These are phyloP conservation scores for Diceros bicornis DNA, from an alignment of 2,797 vertebrate genomes.

Conservation along the genomic window DNA sequence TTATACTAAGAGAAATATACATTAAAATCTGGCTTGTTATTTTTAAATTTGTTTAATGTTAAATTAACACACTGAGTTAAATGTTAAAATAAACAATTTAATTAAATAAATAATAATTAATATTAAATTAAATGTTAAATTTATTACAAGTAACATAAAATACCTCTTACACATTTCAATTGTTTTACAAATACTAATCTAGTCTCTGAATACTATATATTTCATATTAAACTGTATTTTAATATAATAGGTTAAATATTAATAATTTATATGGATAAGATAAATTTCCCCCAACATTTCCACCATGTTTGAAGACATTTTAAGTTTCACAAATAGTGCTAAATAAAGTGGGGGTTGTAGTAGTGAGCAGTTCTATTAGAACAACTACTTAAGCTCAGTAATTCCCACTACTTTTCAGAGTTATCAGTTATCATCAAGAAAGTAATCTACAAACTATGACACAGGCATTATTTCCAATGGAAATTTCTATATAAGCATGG, in stretches of 20 bases:
- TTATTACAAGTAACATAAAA: slow-evolving; percentile 47
- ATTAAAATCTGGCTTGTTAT: too few species aligned
- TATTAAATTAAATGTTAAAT: slow-evolving; percentile 36
- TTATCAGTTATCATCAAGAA: not conserved
- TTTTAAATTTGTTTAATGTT: slow-evolving; percentile 52
- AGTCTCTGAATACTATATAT: not conserved
- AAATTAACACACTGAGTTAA: slow-evolving; percentile 26
- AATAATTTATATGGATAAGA: slow-evolving; percentile 42
- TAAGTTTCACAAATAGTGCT: slow-evolving; percentile 23
- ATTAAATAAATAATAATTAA: not conserved
- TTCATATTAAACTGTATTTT: slow-evolving; percentile 59
- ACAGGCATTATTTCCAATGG: not conserved
- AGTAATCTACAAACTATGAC: not conserved
- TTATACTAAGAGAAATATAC: too few species aligned
- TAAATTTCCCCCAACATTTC: not conserved
- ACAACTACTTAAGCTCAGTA: not conserved
- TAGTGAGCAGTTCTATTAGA: not conserved
- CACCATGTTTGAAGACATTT: slow-evolving; percentile 20
- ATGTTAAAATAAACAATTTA: slow-evolving; percentile 48
- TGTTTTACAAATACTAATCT: slow-evolving; percentile 53
- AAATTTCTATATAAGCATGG: not conserved
- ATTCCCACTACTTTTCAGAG: not conserved
- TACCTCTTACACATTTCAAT: not conserved
- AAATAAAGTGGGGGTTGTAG: not conserved
- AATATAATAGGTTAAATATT: slow-evolving; percentile 22